Conservation (phyloP, 2,888 invertebrate genomes). For the Microctonus aethiopoides region DNA sequence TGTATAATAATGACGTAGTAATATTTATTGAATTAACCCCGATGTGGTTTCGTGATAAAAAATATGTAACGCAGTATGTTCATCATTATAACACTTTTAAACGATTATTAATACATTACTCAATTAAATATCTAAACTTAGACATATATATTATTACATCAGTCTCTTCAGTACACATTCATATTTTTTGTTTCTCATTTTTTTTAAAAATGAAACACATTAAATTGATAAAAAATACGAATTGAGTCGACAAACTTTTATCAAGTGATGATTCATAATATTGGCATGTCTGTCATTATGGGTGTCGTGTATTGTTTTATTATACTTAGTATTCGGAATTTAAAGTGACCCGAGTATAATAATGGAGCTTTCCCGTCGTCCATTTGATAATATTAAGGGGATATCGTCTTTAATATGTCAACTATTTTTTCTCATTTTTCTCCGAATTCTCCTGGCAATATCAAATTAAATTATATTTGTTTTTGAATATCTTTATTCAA, state of each 20-base stretch:
- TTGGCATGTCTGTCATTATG: slow-evolving; percentile 9
- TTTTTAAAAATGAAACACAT: not conserved
- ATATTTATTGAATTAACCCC: no score
- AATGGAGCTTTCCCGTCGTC: not conserved
- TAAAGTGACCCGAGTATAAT: not conserved
- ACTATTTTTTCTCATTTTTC: no score
- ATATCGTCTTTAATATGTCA: no score
- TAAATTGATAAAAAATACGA: no score
- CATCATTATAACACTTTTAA: not conserved
- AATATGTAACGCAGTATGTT: no score
- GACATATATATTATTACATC: not conserved
- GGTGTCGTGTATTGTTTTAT: not conserved
- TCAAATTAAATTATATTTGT: no score
- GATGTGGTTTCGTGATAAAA: no score
- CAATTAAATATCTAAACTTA: not conserved
- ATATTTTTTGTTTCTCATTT: no score
- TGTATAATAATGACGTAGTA: slow-evolving; percentile 15
- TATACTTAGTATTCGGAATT: not conserved
- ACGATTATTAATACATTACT: not conserved
- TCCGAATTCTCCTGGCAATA: no score
- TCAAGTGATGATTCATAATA: slow-evolving; percentile 9
- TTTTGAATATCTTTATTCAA: not conserved
- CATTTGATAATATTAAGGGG: no score
- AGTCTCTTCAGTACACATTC: not conserved
- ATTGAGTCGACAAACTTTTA: not conserved